These are phyloP conservation scores for Diabrotica balteata DNA, from an alignment of 2,888 invertebrate genomes.

Conservation along the genomic window DNA sequence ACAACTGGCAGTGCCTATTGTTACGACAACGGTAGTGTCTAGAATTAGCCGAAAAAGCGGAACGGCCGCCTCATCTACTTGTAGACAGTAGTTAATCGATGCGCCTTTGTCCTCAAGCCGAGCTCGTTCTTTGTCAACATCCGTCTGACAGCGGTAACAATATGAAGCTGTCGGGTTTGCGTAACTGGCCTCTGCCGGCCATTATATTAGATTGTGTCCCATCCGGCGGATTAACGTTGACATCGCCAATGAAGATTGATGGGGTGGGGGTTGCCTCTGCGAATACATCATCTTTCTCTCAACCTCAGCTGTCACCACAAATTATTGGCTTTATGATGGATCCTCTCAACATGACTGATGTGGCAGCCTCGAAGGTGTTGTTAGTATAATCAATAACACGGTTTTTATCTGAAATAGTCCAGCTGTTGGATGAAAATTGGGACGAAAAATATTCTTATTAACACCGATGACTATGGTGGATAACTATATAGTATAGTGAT, in stretches of 20 bases:
- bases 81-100: slow-evolving; percentile 3
- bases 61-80: slow-evolving; percentile 3
- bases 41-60: not conserved
- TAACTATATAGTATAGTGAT: not conserved
- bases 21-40: no score
- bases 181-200: slow-evolving; percentile 53
- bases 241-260: slow-evolving; percentile 57
- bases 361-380: slow-evolving; percentile 24
- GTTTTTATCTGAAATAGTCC: no score
- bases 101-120: slow-evolving; percentile 8
- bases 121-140: slow-evolving; percentile 31
- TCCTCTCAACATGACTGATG: slow-evolving; percentile 38
- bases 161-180: slow-evolving; percentile 47
- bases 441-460: no score
- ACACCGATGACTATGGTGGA: not conserved
- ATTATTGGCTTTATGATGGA: slow-evolving; percentile 57
- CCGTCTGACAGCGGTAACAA: slow-evolving; percentile 52
- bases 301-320: slow-evolving; percentile 56
- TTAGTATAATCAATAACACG: not conserved
- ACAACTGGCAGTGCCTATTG: no score
- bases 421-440: no score
- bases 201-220: slow-evolving; percentile 56
- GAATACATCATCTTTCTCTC: slow-evolving; percentile 56
- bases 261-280: slow-evolving; percentile 44
- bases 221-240: slow-evolving; percentile 53